These are phyloP conservation scores for Protula sp. DNA, from an alignment of 2,888 invertebrate genomes.

Conservation along the genomic window DNA sequence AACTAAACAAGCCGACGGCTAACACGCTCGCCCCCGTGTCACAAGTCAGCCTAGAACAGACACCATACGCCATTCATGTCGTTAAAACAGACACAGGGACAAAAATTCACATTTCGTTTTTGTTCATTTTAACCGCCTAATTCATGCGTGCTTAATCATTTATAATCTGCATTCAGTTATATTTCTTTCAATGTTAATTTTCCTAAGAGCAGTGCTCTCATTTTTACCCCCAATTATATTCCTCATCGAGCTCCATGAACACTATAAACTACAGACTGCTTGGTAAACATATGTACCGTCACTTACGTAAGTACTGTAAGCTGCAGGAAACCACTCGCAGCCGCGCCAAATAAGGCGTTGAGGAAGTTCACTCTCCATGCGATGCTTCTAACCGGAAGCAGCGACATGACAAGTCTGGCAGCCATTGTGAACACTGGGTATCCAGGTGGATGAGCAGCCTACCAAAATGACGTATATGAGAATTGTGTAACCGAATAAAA, in stretches of 20 bases:
- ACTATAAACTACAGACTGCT: too few relatives aligned
- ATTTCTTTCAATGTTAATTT: too few relatives aligned
- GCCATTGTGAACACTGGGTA: slow-evolving; percentile 48
- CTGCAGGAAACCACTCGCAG: slow-evolving; percentile 30
- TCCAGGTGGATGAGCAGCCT: slow-evolving; percentile 52
- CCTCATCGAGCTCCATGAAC: too few relatives aligned
- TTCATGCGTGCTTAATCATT: neutral
- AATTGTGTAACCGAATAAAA: too few relatives aligned
- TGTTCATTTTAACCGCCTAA: neutral
- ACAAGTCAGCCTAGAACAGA: slow-evolving; percentile 31
- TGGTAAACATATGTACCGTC: too few relatives aligned
- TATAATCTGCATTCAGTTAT: neutral
- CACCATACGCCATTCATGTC: too few relatives aligned
- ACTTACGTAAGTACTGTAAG: slow-evolving; percentile 31
- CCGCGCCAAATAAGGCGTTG: slow-evolving; percentile 33
- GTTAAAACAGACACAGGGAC: too few relatives aligned
- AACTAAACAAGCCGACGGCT: slow-evolving; percentile 34
- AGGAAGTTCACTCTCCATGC: slow-evolving; percentile 46
- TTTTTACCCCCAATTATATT: too few relatives aligned
- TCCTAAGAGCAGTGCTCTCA: too few relatives aligned
- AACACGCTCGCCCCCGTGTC: slow-evolving; percentile 28
- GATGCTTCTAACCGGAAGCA: slow-evolving; percentile 34
- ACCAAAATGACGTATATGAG: slow-evolving; percentile 12
- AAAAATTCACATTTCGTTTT: neutral
- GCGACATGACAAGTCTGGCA: slow-evolving; percentile 29